A percentile compares a stretch with the other conserved stretches of the same genome.
phyloP scores from a whole-genome alignment of 2,113 vertebrate species.

The Phodopus roborovskii region DNA sequence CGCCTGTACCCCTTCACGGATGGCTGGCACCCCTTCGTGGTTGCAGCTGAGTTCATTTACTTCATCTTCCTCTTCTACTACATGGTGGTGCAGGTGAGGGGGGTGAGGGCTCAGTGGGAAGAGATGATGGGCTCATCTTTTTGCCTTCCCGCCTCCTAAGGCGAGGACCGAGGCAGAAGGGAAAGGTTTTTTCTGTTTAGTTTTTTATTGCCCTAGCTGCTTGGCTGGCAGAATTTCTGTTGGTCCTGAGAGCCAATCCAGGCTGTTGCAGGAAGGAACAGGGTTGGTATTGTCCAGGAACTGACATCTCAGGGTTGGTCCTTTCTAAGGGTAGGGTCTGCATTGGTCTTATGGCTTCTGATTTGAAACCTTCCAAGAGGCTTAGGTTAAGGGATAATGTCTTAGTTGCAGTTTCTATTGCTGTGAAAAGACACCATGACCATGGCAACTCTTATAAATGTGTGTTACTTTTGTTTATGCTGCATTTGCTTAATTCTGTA shows the following conservation, averaged over 20 bases:
- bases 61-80: constrained; percentile 95
- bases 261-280: not conserved
- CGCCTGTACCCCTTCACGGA: constrained; percentile 93
- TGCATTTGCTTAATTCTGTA: too few relatives aligned
- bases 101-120: not conserved
- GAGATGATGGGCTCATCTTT: not conserved
- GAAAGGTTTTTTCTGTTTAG: not conserved
- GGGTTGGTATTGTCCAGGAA: not conserved
- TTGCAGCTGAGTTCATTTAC: constrained; percentile 93
- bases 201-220: not conserved
- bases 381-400: not conserved
- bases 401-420: not conserved
- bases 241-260: not conserved
- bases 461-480: too few relatives aligned
- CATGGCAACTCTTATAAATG: not conserved
- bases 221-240: not conserved
- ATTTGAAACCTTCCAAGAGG: not conserved
- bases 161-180: not conserved
- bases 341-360: not conserved
- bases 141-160: not conserved
- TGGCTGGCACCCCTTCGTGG: constrained; percentile 93
- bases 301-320: not conserved
- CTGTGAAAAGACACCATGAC: not conserved
- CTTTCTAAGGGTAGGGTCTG: not conserved
- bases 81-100: constrained; percentile 94